Base-by-base conservation (phyloP, 1,140 invertebrate species). In the Macrostomum lignano region DNA sequence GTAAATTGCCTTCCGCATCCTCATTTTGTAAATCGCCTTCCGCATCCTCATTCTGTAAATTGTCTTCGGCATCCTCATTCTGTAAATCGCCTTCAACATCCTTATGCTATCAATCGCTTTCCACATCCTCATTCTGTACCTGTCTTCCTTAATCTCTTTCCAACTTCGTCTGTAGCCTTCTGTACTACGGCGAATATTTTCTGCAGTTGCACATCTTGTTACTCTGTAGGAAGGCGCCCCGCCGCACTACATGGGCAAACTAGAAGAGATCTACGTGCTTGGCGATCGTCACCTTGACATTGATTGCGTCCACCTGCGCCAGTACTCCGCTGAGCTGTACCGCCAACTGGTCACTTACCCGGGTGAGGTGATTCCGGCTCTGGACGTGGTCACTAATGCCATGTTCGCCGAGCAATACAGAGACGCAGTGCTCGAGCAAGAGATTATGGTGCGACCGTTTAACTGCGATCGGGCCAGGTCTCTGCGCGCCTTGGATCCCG, bases 351-450 rank as follows among this genome's bases (percentile, higher is more conserved):
- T 96, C 9, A 70, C 67, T 44, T 98, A 98, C 60, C 91, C 91
- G 0, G 81, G 94, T 61, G 91, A 98, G 67, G 74, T 78, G 0
- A 88, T 98, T 39, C 84, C 86, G 1, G 75, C 74, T 3, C 74
- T 98, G 50, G 91, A 98, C 54, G 81, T 86, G 67, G 81, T 78
- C 2, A 69, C 79, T 0, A 96, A 96, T 55, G 82, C 96, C 54
- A 69, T 96, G 62, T 96, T 91, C 60, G 81, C 82, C 48, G 74
- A 82, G 41, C 67, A 68, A 22, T 86, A 51, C 17, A 78, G 81
- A 1, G 74, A 75, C 9, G 71, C 73, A 1, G 62, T 71, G 3
- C 55, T 96, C 25, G 70, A 73, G 38, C 77, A 88, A 54, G 79
- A 86, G 47, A 93, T 98, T 39, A 84, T 96, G 67, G 78, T 94